Conservation (phyloP, 2,888 invertebrate species). For the Pediacus dermestoides region DNA sequence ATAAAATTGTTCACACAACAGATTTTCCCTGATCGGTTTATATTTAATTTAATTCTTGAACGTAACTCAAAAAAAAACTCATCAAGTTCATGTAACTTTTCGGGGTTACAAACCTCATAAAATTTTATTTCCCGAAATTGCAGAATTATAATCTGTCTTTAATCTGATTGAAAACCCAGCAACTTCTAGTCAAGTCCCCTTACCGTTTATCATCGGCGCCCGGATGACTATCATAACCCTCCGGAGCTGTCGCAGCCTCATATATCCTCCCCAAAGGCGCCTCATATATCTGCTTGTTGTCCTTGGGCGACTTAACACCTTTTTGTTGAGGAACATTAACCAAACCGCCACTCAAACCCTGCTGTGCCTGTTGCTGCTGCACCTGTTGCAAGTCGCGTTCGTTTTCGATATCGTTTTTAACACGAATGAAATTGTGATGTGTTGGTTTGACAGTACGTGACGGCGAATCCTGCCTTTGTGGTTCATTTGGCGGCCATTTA, state of each 20-base stretch:
- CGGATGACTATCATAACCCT: conserved; percentile 29
- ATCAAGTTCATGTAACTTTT: too few relatives aligned
- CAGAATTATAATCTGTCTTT: too few relatives aligned
- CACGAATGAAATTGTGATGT: conserved; percentile 52
- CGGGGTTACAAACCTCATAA: too few relatives aligned
- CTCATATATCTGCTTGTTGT: conserved; percentile 16
- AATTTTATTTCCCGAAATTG: too few relatives aligned
- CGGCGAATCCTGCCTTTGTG: conserved; percentile 49
- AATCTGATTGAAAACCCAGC: too few relatives aligned
- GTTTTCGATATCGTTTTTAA: conserved; percentile 49
- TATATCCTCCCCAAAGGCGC: conserved; percentile 27
- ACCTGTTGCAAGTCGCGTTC: conserved; percentile 42
- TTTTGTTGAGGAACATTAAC: conserved; percentile 29
- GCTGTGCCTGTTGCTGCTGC: conserved; percentile 16
- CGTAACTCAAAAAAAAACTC: too few relatives aligned
- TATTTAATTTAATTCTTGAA: too few relatives aligned
- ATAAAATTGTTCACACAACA: too few relatives aligned
- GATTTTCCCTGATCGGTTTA: too few relatives aligned
- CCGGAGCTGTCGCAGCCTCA: conserved; percentile 36
- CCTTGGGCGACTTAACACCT: conserved; percentile 32
- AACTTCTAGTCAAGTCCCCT: too few relatives aligned
- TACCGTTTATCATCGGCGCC: too few relatives aligned
- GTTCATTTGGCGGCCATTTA: conserved; percentile 64
- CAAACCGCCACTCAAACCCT: conserved; percentile 17
- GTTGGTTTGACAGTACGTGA: conserved; percentile 48